Conservation (phyloP, 2,888 invertebrate species). For the Agrochola circellaris region DNA sequence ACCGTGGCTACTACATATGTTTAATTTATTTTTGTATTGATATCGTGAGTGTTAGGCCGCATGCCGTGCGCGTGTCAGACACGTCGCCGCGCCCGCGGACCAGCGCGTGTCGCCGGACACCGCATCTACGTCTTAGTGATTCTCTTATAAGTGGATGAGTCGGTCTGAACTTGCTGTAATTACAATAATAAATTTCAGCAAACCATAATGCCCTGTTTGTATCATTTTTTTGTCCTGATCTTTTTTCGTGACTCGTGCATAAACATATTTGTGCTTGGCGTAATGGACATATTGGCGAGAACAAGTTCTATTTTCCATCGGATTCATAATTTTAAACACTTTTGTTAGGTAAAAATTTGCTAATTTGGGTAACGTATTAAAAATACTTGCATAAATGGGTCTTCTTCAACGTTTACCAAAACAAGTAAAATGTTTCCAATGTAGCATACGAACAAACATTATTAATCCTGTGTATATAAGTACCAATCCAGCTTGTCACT, state of each 20-base stretch:
- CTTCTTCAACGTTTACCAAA: too few relatives aligned
- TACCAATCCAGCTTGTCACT: too few relatives aligned
- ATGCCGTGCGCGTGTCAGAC: background rate
- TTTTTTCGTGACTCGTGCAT: background rate
- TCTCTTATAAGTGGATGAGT: slow-evolving; percentile 51
- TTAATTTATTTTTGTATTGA: slow-evolving; percentile 71
- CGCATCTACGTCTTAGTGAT: slow-evolving; percentile 35
- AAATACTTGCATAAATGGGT: too few relatives aligned
- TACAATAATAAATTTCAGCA: slow-evolving; percentile 64
- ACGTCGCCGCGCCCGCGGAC: background rate
- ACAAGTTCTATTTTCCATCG: background rate
- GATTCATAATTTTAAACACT: background rate
- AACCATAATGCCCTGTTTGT: slow-evolving; percentile 35
- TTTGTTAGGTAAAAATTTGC: background rate
- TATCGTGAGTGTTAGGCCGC: slow-evolving; percentile 3
- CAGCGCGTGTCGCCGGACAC: slow-evolving; percentile 10
- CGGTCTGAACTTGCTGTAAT: slow-evolving; percentile 62
- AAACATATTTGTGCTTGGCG: background rate
- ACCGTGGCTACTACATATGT: slow-evolving; percentile 46
- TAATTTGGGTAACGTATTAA: too few relatives aligned
- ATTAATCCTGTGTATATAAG: too few relatives aligned
- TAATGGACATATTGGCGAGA: background rate
- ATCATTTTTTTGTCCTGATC: background rate
- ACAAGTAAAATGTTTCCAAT: too few relatives aligned
- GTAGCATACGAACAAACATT: too few relatives aligned